Conservation (phyloP, 1,140 invertebrate genomes). For the Anastrepha ludens region DNA sequence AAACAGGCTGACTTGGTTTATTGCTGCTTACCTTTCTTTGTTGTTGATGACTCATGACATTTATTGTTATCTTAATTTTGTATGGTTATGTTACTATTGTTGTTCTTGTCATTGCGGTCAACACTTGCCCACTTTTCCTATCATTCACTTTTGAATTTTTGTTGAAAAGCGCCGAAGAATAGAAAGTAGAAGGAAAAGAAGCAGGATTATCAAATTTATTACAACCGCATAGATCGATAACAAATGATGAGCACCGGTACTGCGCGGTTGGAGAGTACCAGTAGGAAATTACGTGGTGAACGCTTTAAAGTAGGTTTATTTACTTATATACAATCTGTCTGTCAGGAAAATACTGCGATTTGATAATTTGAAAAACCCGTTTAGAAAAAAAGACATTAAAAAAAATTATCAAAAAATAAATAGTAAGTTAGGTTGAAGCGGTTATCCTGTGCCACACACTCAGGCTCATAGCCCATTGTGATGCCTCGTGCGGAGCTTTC, state of each 20-base stretch:
- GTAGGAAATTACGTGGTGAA: not conserved
- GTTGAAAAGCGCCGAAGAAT: not conserved
- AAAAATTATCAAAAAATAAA: no score
- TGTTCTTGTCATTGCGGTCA: slow-evolving; percentile 2
- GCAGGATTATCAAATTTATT: not conserved
- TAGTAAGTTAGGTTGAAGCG: no score
- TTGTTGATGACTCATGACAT: not conserved
- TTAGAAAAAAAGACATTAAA: no score
- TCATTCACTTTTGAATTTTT: not conserved
- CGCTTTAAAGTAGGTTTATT: not conserved
- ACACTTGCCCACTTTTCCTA: not conserved
- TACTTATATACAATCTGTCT: no score
- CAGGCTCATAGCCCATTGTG: no score
- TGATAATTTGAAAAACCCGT: no score
- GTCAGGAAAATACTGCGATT: no score
- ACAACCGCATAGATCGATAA: slow-evolving; percentile 3
- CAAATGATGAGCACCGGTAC: not conserved
- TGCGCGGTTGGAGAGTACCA: not conserved
- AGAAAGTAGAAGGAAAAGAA: not conserved
- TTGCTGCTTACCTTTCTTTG: not conserved
- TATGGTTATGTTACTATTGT: not conserved
- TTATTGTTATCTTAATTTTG: not conserved
- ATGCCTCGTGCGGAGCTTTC: no score
- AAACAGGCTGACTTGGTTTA: not conserved
- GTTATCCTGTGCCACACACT: no score